A percentile compares a stretch with the other conserved stretches of the same genome.
Conservation (phyloP, 2,113 vertebrate genomes). For the Lophius piscatorius region DNA sequence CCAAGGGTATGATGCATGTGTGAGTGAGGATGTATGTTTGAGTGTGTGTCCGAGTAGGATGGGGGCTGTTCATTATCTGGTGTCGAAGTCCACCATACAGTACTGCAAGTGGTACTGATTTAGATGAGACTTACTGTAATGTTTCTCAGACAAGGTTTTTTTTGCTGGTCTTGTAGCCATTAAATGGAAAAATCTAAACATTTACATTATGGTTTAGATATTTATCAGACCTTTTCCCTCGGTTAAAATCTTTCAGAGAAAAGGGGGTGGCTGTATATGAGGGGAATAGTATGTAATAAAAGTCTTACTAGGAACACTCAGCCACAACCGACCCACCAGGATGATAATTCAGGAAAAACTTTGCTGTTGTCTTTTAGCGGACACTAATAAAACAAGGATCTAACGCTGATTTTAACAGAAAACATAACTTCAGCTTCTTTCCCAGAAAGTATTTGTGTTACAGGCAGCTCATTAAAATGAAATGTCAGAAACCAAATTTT, state of each 20-base stretch:
- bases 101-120: slow-evolving; percentile 53
- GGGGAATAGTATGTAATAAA: slow-evolving; percentile 4
- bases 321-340: too few relatives aligned
- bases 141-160: slow-evolving; percentile 19
- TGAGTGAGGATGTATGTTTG: slow-evolving; percentile 25
- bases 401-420: too few relatives aligned
- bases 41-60: slow-evolving; percentile 34
- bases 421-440: too few relatives aligned
- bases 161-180: slow-evolving; percentile 21
- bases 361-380: too few relatives aligned
- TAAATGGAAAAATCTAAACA: slow-evolving; percentile 45
- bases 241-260: slow-evolving; percentile 41
- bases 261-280: slow-evolving; percentile 39
- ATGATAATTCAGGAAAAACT: too few relatives aligned
- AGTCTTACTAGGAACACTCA: slow-evolving; percentile 1
- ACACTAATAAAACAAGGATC: too few relatives aligned
- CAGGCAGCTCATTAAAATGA: too few relatives aligned
- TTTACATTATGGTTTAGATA: slow-evolving; percentile 45
- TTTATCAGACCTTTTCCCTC: slow-evolving; percentile 35
- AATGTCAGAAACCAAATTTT: too few relatives aligned
- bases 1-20: slow-evolving; percentile 45
- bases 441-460: too few relatives aligned
- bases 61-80: slow-evolving; percentile 48
- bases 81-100: slow-evolving; percentile 50
- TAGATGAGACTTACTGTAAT: slow-evolving; percentile 31